Base-by-base conservation (phyloP, 2,888 invertebrate species). In the Leptopilina syphax region DNA sequence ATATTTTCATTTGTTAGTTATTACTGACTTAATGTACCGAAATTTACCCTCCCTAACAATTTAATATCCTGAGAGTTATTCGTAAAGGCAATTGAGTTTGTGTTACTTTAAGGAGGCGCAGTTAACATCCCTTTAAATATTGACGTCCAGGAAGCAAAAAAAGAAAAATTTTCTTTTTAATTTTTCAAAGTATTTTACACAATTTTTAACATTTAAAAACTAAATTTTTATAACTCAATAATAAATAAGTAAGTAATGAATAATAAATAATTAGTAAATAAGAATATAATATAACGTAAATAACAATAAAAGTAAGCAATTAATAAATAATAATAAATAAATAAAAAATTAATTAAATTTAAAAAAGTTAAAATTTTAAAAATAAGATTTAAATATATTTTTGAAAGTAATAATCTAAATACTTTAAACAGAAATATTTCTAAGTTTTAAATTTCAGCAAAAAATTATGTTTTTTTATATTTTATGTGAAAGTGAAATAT, bases 71-170 rank as follows among this genome's bases (percentile, higher is more conserved):
- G 5, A 6, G 57, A 57, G 73, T n/a, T 50, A 24, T 10, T 57
- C 73, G 73, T 73, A 57, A 57, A 73, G 50, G 73, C 73, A 73
- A 73, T 27, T 13, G 54, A 73, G 57, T 73, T 70, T 73, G 57
- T 73, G 73, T 54, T 50, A 73, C 34, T 73, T 73, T 73, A 73
- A 73, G 54, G 57, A 73, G 73, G 73, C 73, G n/a, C 10, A 73
- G 73, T 73, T 34, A 73, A 73, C 73, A 65, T 79, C 60, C 54
- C 65, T 44, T 47, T 57, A 76, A 79, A 76, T 77, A 73, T 65
- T 76, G 66, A 50, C 27, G 13, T 79, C 18, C 9, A 67, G 18
- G 12, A 65, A 76, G 18, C 9, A 57, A 54, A 27, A 65, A 47
- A 57, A 54, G n/a, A 65, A 47, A 66, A 13, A 67, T 18, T 67